phyloP scores from a whole-genome alignment of 2,113 vertebrate genomes.

The Neolamprologus toae region DNA sequence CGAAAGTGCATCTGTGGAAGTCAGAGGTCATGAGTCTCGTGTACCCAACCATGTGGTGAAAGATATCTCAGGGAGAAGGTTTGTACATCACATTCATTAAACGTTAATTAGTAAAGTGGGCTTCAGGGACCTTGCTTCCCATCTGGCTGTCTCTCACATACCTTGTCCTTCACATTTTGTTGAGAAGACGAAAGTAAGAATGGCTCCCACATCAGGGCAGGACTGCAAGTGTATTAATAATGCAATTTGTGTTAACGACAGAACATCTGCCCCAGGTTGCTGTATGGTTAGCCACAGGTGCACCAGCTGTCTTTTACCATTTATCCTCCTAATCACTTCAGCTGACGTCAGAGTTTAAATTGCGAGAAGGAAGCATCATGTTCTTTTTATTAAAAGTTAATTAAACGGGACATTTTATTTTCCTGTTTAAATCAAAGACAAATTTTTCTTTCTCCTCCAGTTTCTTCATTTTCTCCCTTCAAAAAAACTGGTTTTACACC shows the following conservation, averaged over 20 bases:
- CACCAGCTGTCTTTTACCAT: not conserved
- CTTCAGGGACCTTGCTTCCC: conserved; percentile 17
- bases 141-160: conserved; percentile 33
- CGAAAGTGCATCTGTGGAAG: conserved; percentile 45
- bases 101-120: conserved; percentile 46
- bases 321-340: not conserved
- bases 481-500: not conserved
- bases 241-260: not conserved
- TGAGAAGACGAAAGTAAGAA: not conserved
- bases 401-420: not conserved
- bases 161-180: conserved; percentile 28
- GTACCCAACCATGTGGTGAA: conserved; percentile 41
- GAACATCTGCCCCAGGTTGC: conserved; percentile 3
- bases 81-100: conserved; percentile 42
- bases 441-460: not conserved
- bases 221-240: not conserved
- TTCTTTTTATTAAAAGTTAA: not conserved
- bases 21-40: conserved; percentile 33
- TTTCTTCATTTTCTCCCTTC: not conserved
- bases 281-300: not conserved
- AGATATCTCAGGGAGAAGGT: not conserved
- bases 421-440: not conserved
- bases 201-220: not conserved
- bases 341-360: not conserved
- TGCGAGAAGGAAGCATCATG: not conserved